Evolutionary conservation across 2,888 invertebrate species (phyloP), one percentile per base, ranked within the genome.

Genomic region (Eupithecia dodoneata): DNA sequence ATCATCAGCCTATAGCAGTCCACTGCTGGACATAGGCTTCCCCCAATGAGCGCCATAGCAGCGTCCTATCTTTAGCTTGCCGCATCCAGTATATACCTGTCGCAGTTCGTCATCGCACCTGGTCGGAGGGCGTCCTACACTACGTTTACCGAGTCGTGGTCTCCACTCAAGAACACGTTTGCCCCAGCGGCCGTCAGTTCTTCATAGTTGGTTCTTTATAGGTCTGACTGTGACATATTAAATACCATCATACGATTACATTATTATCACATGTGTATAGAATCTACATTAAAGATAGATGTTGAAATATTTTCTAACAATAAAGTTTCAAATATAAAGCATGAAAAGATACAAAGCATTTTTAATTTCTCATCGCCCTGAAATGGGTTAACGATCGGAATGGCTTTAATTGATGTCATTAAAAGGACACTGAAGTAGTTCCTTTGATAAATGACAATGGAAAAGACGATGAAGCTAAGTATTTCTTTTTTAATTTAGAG

Each of bases 361-460:
- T 79, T 79, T 80, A 81, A 83, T 81, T 79, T 82, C 83, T 82
- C 85, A 86, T 85, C 83, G 84, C 84, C 81, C 81, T 76, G 76
- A 80, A 93, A 92, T 91, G 85, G 93, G 91, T 93, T 92, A 93
- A 92, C 90, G 91, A 91, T 90, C 89, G 88, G 86, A 90, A 89
- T 86, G 86, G 85, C 81, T 87, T 87, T 89, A 91, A 92, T 91
- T 91, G 90, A 90, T 89, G 86, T 86, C 88, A 87, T 86, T 82
- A 82, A 86, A 87, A 85, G 85, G 87, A 85, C 83, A 86, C 85
- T 85, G 84, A 79, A 80, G 76, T 49, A 52, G 66, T 18, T 49
- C 59, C 47, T 9, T 73, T 75, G 77, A 78, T 74, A 76, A 80
- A 74, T 47, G 45, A n/a, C 65, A 73, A 15, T 12, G 9, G 13